Evolutionary conservation across 2,113 vertebrate species (phyloP).

Genomic region (Pseudopodoces humilis): DNA sequence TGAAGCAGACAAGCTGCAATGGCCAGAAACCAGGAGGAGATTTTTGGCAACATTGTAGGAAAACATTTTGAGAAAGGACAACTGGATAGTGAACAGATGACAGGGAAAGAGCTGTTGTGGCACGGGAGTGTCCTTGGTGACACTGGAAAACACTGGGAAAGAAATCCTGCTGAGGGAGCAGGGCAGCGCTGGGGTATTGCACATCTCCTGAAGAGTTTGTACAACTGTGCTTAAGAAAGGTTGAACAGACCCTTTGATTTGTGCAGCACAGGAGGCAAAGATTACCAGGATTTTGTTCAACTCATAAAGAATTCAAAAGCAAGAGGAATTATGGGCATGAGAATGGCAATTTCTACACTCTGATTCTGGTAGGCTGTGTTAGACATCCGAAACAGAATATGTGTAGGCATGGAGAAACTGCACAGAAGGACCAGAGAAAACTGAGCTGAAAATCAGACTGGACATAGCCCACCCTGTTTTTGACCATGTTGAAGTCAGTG

Average conservation of each 20-base stretch:
- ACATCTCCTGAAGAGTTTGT: background rate
- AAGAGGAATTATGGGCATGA: background rate
- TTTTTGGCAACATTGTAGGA: background rate
- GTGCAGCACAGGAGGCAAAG: background rate
- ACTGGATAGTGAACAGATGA: background rate
- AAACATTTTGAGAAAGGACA: background rate
- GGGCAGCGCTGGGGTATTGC: rapidly evolving
- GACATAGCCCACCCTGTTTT: background rate
- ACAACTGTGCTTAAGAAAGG: background rate
- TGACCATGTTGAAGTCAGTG: background rate
- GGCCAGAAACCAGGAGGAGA: background rate
- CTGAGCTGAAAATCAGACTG: background rate
- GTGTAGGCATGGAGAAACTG: background rate
- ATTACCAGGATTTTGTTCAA: background rate
- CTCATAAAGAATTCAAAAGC: background rate
- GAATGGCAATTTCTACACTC: background rate
- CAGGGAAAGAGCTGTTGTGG: background rate
- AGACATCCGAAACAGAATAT: rapidly evolving
- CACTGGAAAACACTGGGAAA: background rate
- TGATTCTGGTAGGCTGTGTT: background rate
- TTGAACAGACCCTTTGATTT: rapidly evolving
- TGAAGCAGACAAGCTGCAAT: background rate
- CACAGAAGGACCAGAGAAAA: background rate
- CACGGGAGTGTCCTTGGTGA: background rate
- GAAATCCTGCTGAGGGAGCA: background rate